phyloP scores from a whole-genome alignment of 30 jellyfish, hydroid and myxozoan species.

The Catostylus mosaicus region DNA sequence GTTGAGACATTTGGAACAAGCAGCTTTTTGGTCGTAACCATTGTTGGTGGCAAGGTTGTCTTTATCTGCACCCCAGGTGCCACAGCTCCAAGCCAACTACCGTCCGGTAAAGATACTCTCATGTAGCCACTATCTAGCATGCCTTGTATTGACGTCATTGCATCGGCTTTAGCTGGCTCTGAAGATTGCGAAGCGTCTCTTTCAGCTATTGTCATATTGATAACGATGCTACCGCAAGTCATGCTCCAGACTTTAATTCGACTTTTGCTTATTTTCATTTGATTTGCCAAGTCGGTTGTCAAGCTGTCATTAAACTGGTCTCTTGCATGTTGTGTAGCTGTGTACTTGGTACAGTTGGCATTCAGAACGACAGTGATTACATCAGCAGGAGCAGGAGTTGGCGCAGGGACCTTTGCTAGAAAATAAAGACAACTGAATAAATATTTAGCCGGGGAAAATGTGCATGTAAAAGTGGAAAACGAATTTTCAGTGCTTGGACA shows the following conservation, averaged over 20 bases:
- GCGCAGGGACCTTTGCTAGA: not conserved
- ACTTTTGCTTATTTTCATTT: conserved; percentile 20
- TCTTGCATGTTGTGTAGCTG: not conserved
- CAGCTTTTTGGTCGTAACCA: conserved; percentile 30
- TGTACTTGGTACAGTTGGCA: conserved; percentile 54
- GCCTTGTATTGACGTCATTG: conserved; percentile 19
- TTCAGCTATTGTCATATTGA: conserved; percentile 37
- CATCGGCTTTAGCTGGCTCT: conserved; percentile 52
- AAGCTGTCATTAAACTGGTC: conserved; percentile 7
- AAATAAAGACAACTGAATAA: not conserved
- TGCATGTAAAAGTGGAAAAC: not conserved
- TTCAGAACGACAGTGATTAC: conserved; percentile 44
- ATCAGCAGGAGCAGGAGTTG: conserved; percentile 37
- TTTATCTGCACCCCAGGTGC: conserved; percentile 60
- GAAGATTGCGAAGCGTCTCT: not conserved
- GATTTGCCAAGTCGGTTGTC: not conserved
- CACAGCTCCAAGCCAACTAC: conserved; percentile 19
- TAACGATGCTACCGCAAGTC: conserved; percentile 60
- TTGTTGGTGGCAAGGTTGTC: conserved; percentile 39
- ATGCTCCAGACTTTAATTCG: conserved; percentile 27
- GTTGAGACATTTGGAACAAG: conserved; percentile 49
- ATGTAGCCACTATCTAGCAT: conserved; percentile 43
- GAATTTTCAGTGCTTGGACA: too few relatives aligned
- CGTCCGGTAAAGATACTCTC: conserved; percentile 41
- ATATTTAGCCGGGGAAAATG: not conserved